Conservation (phyloP, 1,140 invertebrate species). For the Epicauta chinensis region DNA sequence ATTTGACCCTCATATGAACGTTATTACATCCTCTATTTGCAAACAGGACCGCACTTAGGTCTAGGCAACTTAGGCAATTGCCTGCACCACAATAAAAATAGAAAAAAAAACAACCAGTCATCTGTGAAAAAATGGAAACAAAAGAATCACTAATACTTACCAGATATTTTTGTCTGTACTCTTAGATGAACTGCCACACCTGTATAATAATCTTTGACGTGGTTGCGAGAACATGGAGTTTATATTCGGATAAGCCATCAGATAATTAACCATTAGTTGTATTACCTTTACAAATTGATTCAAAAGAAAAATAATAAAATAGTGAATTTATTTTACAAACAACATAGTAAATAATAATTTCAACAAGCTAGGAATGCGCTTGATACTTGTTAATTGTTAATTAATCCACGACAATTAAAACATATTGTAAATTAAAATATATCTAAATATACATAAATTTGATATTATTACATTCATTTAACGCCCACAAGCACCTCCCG, state of each 20-base stretch:
- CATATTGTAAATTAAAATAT: too few relatives aligned
- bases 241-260: slow-evolving; percentile 65
- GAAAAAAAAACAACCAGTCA: too few relatives aligned
- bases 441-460: not conserved
- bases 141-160: too few relatives aligned
- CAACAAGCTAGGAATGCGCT: not conserved
- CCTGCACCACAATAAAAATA: too few relatives aligned
- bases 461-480: slow-evolving; percentile 12
- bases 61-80: too few relatives aligned
- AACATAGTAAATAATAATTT: not conserved
- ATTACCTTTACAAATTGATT: slow-evolving; percentile 51
- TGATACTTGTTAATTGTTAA: not conserved
- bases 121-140: too few relatives aligned
- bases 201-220: too few relatives aligned
- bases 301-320: slow-evolving; percentile 15
- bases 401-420: slow-evolving; percentile 3
- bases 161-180: too few relatives aligned
- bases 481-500: slow-evolving; percentile 26
- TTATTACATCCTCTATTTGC: too few relatives aligned
- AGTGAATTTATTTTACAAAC: not conserved
- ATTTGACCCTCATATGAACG: too few relatives aligned
- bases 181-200: too few relatives aligned
- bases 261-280: slow-evolving; percentile 56
- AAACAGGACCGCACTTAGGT: too few relatives aligned
- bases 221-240: slow-evolving; percentile 57